These are phyloP conservation scores for Calcarius lapponicus DNA, from an alignment of 2,797 vertebrate genomes.

Conservation along the genomic window DNA sequence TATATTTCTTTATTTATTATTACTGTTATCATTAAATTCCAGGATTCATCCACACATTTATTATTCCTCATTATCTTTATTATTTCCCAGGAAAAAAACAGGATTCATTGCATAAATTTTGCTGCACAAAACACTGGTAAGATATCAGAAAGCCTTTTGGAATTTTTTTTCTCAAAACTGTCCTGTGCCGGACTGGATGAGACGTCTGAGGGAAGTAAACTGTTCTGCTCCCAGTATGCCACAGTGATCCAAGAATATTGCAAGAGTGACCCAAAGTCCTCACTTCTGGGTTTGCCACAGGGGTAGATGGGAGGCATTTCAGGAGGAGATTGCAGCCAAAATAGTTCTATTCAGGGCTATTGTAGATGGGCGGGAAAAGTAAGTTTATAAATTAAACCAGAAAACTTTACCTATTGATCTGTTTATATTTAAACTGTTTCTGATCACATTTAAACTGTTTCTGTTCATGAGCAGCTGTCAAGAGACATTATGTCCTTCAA, in stretches of 20 bases:
- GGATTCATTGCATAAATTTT: not conserved
- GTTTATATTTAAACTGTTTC: not conserved
- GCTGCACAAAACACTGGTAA: not conserved
- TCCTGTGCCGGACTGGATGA: not conserved
- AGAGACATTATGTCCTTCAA: not conserved
- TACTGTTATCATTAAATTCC: not conserved
- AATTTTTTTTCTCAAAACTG: not conserved
- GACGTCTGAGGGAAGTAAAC: not conserved
- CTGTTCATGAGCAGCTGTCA: not conserved
- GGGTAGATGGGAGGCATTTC: not conserved
- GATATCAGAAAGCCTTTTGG: not conserved
- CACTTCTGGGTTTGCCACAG: not conserved
- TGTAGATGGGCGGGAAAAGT: not conserved
- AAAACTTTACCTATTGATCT: not conserved
- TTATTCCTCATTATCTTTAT: not conserved
- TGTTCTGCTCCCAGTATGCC: not conserved
- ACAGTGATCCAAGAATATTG: not conserved
- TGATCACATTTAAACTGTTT: not conserved
- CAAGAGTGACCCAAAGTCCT: not conserved
- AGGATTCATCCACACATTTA: not conserved
- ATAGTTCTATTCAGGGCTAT: not conserved
- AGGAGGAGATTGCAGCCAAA: not conserved
- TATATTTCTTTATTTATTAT: too few relatives aligned
- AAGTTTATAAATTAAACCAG: not conserved
- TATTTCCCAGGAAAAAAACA: not conserved